phyloP scores from a whole-genome alignment of 2,888 invertebrate genomes.

The Spilosoma lubricipeda region DNA sequence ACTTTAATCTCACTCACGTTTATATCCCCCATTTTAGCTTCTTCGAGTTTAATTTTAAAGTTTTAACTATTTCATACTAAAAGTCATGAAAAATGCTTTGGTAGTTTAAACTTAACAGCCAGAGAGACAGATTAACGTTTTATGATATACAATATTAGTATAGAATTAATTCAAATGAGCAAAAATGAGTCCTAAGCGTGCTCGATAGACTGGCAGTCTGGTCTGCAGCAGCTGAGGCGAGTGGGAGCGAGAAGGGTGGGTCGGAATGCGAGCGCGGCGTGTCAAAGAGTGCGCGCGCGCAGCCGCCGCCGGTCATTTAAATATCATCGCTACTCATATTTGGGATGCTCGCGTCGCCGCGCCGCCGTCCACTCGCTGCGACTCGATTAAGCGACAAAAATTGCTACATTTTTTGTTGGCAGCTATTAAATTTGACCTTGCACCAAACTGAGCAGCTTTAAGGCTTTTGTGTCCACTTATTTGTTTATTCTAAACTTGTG shows the following conservation, averaged over 20 bases:
- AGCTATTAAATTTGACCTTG: conserved; percentile 51
- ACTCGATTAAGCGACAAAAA: conserved; percentile 70
- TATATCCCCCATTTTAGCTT: background rate
- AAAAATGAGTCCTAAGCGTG: background rate
- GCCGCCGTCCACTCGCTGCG: conserved; percentile 29
- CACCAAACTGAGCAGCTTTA: conserved; percentile 12
- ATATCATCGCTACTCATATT: conserved; percentile 68
- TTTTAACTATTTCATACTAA: background rate
- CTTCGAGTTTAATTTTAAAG: background rate
- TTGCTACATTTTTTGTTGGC: conserved; percentile 58
- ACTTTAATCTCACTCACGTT: background rate
- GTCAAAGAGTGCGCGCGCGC: conserved; percentile 53
- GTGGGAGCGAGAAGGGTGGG: conserved; percentile 1
- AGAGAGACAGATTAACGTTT: background rate
- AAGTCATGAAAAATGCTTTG: background rate
- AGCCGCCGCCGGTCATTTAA: conserved; percentile 62
- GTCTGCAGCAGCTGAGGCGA: conserved; percentile 6
- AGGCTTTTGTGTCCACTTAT: conserved; percentile 13
- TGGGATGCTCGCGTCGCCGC: conserved; percentile 45
- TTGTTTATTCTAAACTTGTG: conserved; percentile 15
- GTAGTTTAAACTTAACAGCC: background rate
- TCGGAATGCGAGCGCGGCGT: conserved; percentile 48
- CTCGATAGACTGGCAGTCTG: conserved; percentile 3
- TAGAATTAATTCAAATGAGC: background rate
- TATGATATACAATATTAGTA: background rate